Evolutionary conservation across 2,113 vertebrate species (phyloP), one percentile per base, ranked within the genome.

Genomic region (Neogobius melanostomus): DNA sequence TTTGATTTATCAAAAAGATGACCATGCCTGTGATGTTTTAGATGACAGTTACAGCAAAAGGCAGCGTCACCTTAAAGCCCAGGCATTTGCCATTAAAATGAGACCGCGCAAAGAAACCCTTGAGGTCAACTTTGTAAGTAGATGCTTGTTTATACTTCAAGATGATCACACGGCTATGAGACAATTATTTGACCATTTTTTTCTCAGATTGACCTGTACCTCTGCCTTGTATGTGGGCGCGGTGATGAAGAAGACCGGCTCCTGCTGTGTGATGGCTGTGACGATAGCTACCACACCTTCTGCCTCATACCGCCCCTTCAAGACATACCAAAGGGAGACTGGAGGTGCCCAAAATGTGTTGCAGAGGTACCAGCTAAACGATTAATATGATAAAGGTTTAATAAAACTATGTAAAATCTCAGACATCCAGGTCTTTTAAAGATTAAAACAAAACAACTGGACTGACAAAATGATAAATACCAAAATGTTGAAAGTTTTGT

Each of bases 221-320:
- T 99, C 81, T 99, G 97, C 79, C 94, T 98, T 75, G 95, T 95
- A 72, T 99, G 97, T 83, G 96, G 96, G 28, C 94, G 97, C 21
- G 97, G 97, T 10, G 97, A 99, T 47, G 95, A 98, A 0, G 97
- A 99, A 83, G 97, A 99, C 80, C 96, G 95, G 36, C 87, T 99
- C 53, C 91, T 99, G 6, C 90, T 99, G 76, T 99, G 98, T 82
- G 98, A 99, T 56, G 97, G 97, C 59, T 99, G 97, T 81, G 97
- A 99, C 71, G 97, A 99, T 89, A 99, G 97, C 90, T 98, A 98
- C 84, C 97, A 98, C 90, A 99, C 97, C 0, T 99, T 98, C 77
- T 98, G 97, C 83, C 91, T 98, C 68, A 96, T 99, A 84, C 97
- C 97, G 1, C 97, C 97, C 67, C 93, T 98, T 9, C 95, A 96